phyloP scores from a whole-genome alignment of 1,140 invertebrate species.

The Reticulitermes speratus region DNA sequence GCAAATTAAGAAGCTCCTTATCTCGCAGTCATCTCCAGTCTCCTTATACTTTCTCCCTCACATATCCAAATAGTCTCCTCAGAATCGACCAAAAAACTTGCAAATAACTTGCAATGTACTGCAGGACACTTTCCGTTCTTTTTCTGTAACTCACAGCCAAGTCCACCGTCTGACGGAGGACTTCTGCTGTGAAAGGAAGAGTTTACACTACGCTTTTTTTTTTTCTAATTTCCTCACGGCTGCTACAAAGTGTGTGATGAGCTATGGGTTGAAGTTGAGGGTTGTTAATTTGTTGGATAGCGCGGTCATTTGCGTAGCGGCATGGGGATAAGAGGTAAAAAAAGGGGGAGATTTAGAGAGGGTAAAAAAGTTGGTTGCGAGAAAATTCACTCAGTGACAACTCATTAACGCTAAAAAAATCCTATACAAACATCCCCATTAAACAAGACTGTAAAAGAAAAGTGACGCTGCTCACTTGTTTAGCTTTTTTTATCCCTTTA shows the following conservation, averaged over 20 bases:
- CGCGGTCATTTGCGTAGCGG: background rate
- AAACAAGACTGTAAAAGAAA: background rate
- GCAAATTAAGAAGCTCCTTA: no score
- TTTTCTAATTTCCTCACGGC: no score
- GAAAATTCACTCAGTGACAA: slow-evolving; percentile 15
- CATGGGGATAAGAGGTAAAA: background rate
- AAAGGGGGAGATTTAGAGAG: background rate
- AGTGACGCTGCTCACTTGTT: background rate
- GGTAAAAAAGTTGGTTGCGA: background rate
- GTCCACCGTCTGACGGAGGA: background rate
- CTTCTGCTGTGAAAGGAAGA: background rate
- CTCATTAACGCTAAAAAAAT: slow-evolving; percentile 3
- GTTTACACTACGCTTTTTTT: background rate
- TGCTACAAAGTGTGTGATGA: background rate
- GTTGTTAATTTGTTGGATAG: slow-evolving; percentile 16
- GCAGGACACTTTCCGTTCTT: no score
- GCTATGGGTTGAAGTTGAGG: background rate
- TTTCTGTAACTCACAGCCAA: no score
- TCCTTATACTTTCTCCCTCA: no score
- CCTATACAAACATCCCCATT: background rate
- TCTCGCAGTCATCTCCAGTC: no score
- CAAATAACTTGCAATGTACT: no score
- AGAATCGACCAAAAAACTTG: no score
- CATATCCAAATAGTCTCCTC: no score
- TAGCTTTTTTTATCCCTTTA: background rate